Conservation (phyloP, 2,113 vertebrate genomes). For the Prochilodus magdalenae region DNA sequence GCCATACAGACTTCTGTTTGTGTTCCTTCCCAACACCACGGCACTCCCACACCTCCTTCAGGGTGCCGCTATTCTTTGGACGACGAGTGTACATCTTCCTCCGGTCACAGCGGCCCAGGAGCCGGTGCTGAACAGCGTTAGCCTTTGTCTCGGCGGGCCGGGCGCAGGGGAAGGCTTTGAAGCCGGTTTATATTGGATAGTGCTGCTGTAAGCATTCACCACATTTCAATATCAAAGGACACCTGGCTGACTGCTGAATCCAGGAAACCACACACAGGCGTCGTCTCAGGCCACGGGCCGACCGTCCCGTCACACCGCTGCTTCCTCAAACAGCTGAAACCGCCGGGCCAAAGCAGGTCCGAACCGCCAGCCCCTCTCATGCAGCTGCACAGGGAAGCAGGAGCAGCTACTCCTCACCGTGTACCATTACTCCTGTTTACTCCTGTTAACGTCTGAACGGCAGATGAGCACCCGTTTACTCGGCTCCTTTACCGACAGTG, state of each 20-base stretch:
- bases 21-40: too few relatives aligned
- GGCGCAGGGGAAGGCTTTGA: conserved; percentile 42
- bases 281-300: neutral
- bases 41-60: too few relatives aligned
- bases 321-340: conserved; percentile 47
- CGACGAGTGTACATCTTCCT: too few relatives aligned
- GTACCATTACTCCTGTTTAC: too few relatives aligned
- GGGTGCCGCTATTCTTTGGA: too few relatives aligned
- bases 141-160: neutral
- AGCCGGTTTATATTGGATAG: conserved; percentile 39
- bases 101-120: neutral
- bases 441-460: too few relatives aligned
- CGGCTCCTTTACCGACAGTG: too few relatives aligned
- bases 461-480: too few relatives aligned
- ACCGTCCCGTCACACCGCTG: conserved; percentile 52
- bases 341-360: conserved; percentile 49
- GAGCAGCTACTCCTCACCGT: neutral
- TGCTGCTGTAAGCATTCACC: conserved; percentile 44
- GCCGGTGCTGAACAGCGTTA: neutral
- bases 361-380: conserved; percentile 38
- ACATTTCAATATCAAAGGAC: conserved; percentile 55
- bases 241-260: conserved; percentile 43
- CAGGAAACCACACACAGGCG: conserved; percentile 8
- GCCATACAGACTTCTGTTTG: too few relatives aligned
- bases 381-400: neutral